Conservation (phyloP, 1,140 invertebrate species). For the Trichonephila clavipes region DNA sequence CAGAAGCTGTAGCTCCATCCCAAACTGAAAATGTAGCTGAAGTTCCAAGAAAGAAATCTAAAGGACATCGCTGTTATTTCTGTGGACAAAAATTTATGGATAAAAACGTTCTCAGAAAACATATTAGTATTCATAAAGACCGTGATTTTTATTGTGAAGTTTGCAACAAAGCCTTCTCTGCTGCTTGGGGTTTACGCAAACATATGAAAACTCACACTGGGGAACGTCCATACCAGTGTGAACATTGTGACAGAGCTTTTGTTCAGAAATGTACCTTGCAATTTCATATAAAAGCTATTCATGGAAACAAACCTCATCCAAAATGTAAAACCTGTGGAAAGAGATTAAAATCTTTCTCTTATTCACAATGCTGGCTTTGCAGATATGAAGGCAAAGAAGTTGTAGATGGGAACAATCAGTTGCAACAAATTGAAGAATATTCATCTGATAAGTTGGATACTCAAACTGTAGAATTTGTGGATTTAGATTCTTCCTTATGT, state of each 20-base stretch:
- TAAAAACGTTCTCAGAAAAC: constrained; percentile 68
- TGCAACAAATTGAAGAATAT: not conserved
- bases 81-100: constrained; percentile 75
- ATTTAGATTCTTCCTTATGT: constrained; percentile 24
- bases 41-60: constrained; percentile 65
- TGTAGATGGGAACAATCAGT: not conserved
- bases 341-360: constrained; percentile 53
- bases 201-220: constrained; percentile 73
- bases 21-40: not conserved
- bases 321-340: constrained; percentile 61
- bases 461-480: not conserved
- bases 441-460: not conserved
- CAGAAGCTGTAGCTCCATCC: not conserved
- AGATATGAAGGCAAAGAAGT: constrained; percentile 67
- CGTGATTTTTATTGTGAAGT: constrained; percentile 79
- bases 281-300: constrained; percentile 84
- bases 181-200: constrained; percentile 84
- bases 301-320: constrained; percentile 64
- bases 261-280: constrained; percentile 88
- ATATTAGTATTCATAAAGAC: constrained; percentile 74
- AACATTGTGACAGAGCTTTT: constrained; percentile 87
- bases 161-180: constrained; percentile 87
- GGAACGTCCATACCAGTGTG: constrained; percentile 78
- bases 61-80: constrained; percentile 75
- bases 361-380: constrained; percentile 61